A percentile compares a stretch with the other conserved stretches of the same genome.
Evolutionary conservation across 2,888 invertebrate genomes (phyloP).

Genomic region (Subacronicta megacephala): DNA sequence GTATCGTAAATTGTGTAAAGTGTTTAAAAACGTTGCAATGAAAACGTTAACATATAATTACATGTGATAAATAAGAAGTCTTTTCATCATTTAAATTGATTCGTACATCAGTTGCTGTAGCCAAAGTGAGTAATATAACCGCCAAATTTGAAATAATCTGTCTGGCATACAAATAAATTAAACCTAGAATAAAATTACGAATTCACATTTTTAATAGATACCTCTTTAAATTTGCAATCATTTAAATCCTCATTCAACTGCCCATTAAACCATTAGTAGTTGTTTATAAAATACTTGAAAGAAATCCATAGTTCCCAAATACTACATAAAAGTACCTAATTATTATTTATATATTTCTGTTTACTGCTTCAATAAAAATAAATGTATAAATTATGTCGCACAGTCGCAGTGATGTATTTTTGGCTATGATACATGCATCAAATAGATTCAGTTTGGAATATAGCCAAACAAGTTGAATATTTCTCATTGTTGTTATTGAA

Average conservation of each 20-base stretch:
- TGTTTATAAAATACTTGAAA: too few relatives aligned
- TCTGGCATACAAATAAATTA: background rate
- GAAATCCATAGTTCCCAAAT: background rate
- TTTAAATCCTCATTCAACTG: too few relatives aligned
- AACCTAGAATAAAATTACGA: background rate
- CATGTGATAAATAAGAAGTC: conserved; percentile 13
- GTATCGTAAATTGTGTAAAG: conserved; percentile 30
- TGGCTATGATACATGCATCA: background rate
- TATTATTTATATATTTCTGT: too few relatives aligned
- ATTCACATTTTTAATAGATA: too few relatives aligned
- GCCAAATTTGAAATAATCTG: conserved; percentile 59
- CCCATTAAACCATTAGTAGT: too few relatives aligned
- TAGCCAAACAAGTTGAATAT: conserved; percentile 24
- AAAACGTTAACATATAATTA: conserved; percentile 19
- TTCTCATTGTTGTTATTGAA: conserved; percentile 4
- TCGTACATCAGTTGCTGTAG: conserved; percentile 11
- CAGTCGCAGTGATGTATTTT: conserved; percentile 12
- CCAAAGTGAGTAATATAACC: conserved; percentile 52
- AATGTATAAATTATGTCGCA: background rate
- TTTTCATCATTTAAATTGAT: conserved; percentile 13
- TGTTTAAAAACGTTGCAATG: conserved; percentile 40
- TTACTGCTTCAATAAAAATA: background rate
- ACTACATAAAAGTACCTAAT: too few relatives aligned
- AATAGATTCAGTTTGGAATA: conserved; percentile 23
- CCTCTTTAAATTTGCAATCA: too few relatives aligned